Evolutionary conservation across 2,888 invertebrate species (phyloP).

Genomic region (Lasius platythorax): DNA sequence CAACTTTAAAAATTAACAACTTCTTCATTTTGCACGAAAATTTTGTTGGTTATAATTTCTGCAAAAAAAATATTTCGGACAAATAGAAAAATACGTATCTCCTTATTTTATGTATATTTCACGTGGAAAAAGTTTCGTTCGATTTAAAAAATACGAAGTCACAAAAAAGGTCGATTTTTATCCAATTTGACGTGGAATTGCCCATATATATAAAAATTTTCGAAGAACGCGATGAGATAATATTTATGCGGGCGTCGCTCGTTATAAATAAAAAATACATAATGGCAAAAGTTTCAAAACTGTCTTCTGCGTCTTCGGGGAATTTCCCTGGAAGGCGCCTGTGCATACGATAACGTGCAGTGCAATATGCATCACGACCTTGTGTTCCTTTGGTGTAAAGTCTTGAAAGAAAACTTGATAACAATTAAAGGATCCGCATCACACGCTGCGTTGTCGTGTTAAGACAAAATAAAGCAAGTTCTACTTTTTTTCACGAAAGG

Average conservation of each 20-base stretch:
- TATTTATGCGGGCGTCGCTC: background rate
- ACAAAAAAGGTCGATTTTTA: too few relatives aligned
- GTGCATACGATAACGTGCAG: slow-evolving; percentile 7
- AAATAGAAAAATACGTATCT: too few relatives aligned
- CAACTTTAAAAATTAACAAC: too few relatives aligned
- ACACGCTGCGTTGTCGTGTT: background rate
- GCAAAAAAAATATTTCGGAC: too few relatives aligned
- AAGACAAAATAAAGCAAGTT: background rate
- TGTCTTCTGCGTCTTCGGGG: slow-evolving; percentile 5
- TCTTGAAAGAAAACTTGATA: slow-evolving; percentile 10
- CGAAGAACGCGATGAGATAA: slow-evolving; percentile 1
- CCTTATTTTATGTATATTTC: too few relatives aligned
- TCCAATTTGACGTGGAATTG: too few relatives aligned
- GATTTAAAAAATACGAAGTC: too few relatives aligned
- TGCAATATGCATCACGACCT: slow-evolving; percentile 29
- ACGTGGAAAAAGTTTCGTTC: too few relatives aligned
- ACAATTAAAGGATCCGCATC: slow-evolving; percentile 15
- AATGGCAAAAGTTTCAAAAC: slow-evolving; percentile 46
- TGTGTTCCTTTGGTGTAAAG: background rate
- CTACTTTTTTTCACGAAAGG: too few relatives aligned
- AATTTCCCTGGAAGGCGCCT: background rate
- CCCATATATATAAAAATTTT: background rate
- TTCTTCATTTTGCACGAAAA: too few relatives aligned
- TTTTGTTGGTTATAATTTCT: too few relatives aligned
- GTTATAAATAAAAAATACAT: slow-evolving; percentile 38